These are phyloP conservation scores for Drosophila arizonae DNA, from an alignment of 1,140 invertebrate species.

Conservation along the genomic window DNA sequence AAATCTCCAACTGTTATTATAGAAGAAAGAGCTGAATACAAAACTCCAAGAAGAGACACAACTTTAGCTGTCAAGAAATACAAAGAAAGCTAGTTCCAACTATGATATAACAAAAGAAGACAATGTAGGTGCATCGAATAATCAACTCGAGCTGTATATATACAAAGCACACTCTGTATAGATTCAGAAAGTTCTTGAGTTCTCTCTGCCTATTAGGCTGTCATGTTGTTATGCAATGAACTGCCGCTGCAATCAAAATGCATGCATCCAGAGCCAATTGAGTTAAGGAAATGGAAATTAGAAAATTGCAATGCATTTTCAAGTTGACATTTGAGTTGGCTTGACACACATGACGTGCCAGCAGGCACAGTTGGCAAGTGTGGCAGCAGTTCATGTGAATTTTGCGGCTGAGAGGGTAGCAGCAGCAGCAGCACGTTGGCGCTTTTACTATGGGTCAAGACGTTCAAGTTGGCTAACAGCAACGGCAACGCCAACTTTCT, in stretches of 20 bases:
- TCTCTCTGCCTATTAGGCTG: too few relatives aligned
- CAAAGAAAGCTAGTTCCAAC: too few relatives aligned
- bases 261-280: conserved; percentile 15
- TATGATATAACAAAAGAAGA: too few relatives aligned
- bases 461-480: conserved; percentile 8
- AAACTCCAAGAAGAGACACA: too few relatives aligned
- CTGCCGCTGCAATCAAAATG: conserved; percentile 5
- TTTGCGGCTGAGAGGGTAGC: not conserved
- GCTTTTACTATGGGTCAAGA: conserved; percentile 16
- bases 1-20: too few relatives aligned
- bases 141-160: too few relatives aligned
- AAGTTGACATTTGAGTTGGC: conserved; percentile 35
- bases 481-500: conserved; percentile 26
- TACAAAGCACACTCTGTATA: too few relatives aligned
- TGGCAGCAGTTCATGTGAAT: conserved; percentile 9
- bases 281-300: not conserved
- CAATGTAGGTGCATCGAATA: too few relatives aligned
- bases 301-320: conserved; percentile 8
- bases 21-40: too few relatives aligned
- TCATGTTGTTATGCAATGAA: not conserved
- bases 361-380: not conserved
- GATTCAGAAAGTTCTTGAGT: too few relatives aligned
- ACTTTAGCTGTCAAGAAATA: too few relatives aligned
- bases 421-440: not conserved
- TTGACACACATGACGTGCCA: conserved; percentile 15